These are phyloP conservation scores for Leptothorax acervorum DNA, from an alignment of 2,888 invertebrate species.

Conservation along the genomic window DNA sequence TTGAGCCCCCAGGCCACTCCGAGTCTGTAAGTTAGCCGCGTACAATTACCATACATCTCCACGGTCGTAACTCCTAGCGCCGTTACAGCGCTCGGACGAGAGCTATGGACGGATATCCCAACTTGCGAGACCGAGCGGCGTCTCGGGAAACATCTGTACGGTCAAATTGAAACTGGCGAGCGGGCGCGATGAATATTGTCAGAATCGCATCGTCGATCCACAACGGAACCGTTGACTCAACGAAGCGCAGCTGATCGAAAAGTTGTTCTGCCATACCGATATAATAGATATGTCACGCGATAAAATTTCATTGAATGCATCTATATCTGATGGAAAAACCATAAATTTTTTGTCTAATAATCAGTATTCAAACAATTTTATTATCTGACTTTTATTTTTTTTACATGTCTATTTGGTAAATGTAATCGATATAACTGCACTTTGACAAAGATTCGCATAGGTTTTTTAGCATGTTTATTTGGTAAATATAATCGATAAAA, in stretches of 20 bases:
- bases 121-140: slow-evolving; percentile 68
- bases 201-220: neutral
- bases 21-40: slow-evolving; percentile 82
- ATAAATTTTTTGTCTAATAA: neutral
- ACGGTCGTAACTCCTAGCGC: slow-evolving; percentile 70
- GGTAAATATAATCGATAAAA: neutral
- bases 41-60: slow-evolving; percentile 83
- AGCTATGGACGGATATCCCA: slow-evolving; percentile 79
- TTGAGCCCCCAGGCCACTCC: slow-evolving; percentile 80
- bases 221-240: slow-evolving; percentile 1
- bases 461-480: neutral
- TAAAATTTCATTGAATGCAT: neutral
- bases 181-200: slow-evolving; percentile 41
- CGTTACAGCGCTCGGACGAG: slow-evolving; percentile 79
- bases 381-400: neutral
- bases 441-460: neutral
- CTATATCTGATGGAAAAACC: neutral
- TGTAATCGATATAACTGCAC: neutral
- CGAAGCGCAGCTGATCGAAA: neutral
- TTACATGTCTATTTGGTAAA: neutral
- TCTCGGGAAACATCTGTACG: slow-evolving; percentile 60
- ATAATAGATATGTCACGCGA: neutral
- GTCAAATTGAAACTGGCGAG: slow-evolving; percentile 53
- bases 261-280: neutral
- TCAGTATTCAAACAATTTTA: neutral